These are phyloP conservation scores for Sesia bembeciformis DNA, from an alignment of 2,888 invertebrate species.

Conservation along the genomic window DNA sequence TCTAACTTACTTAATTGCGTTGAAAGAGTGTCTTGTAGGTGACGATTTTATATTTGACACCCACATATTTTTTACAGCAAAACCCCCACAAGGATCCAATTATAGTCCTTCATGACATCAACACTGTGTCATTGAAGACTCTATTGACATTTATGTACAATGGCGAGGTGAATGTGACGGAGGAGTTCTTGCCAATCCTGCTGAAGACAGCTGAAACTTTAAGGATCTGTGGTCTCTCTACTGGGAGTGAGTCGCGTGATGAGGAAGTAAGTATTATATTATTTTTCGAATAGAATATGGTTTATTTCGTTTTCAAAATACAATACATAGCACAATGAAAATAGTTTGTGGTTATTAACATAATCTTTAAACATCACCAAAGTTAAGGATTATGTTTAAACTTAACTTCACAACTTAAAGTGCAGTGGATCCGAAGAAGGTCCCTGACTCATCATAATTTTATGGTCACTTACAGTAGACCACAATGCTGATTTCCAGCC, in stretches of 20 bases:
- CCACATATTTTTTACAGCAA: conserved; percentile 73
- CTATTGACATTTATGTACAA: conserved; percentile 82
- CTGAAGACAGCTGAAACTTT: conserved; percentile 80
- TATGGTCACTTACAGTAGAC: too few species aligned
- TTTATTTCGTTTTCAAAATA: background rate
- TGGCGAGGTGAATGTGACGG: conserved; percentile 82
- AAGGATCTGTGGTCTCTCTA: conserved; percentile 80
- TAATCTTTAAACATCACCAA: too few species aligned
- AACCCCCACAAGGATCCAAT: conserved; percentile 84
- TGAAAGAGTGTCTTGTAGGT: conserved; percentile 4
- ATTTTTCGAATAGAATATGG: background rate
- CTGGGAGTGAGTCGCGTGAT: conserved; percentile 58
- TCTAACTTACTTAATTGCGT: background rate
- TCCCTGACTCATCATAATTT: too few species aligned
- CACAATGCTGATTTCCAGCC: too few species aligned
- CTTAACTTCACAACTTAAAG: background rate
- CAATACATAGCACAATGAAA: background rate
- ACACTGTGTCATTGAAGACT: conserved; percentile 77
- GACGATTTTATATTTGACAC: conserved; percentile 29
- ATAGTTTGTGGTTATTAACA: background rate
- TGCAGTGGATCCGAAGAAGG: too few species aligned
- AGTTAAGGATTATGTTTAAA: too few species aligned
- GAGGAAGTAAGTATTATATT: conserved; percentile 38
- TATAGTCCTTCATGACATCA: conserved; percentile 82
- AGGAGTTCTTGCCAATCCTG: conserved; percentile 78